phyloP scores from a whole-genome alignment of 2,888 invertebrate species.

The Sminthurinus aureus region DNA sequence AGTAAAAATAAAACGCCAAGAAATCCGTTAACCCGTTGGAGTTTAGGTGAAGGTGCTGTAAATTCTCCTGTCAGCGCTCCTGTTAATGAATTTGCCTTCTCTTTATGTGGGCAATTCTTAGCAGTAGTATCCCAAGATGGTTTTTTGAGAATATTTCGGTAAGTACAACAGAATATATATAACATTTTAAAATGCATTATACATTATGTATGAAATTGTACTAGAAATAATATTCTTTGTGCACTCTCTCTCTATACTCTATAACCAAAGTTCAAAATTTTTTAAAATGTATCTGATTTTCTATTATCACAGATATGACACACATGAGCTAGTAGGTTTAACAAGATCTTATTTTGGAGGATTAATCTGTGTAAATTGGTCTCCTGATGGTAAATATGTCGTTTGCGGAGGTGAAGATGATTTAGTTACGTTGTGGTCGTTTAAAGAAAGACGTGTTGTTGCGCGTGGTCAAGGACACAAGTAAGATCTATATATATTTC shows the following conservation, averaged over 20 bases:
- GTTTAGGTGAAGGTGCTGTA: slow-evolving; percentile 84
- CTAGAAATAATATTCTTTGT: slow-evolving; percentile 65
- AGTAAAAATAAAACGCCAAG: slow-evolving; percentile 96
- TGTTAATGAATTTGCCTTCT: slow-evolving; percentile 98
- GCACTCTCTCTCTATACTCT: neutral
- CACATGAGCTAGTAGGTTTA: slow-evolving; percentile 92
- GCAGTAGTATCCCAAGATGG: slow-evolving; percentile 96
- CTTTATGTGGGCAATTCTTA: slow-evolving; percentile 90
- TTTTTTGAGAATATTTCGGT: slow-evolving; percentile 77
- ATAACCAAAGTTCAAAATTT: too few species aligned
- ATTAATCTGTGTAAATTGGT: slow-evolving; percentile 97
- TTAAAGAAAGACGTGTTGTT: slow-evolving; percentile 89
- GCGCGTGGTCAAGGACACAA: slow-evolving; percentile 86
- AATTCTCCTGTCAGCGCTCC: too few species aligned
- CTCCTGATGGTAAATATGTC: slow-evolving; percentile 93
- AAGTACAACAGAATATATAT: too few species aligned
- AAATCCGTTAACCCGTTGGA: slow-evolving; percentile 94
- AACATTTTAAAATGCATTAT: too few species aligned
- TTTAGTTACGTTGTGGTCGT: slow-evolving; percentile 95
- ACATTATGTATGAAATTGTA: too few species aligned
- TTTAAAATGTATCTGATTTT: neutral
- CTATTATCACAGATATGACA: slow-evolving; percentile 87
- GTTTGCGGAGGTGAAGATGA: slow-evolving; percentile 99
- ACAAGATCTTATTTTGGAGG: slow-evolving; percentile 99
- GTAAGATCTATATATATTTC: slow-evolving; percentile 43